Percentiles rank a stretch among this genome's conserved stretches.
phyloP scores from a whole-genome alignment of 2,888 invertebrate species.

The Lepidonotus clava region DNA sequence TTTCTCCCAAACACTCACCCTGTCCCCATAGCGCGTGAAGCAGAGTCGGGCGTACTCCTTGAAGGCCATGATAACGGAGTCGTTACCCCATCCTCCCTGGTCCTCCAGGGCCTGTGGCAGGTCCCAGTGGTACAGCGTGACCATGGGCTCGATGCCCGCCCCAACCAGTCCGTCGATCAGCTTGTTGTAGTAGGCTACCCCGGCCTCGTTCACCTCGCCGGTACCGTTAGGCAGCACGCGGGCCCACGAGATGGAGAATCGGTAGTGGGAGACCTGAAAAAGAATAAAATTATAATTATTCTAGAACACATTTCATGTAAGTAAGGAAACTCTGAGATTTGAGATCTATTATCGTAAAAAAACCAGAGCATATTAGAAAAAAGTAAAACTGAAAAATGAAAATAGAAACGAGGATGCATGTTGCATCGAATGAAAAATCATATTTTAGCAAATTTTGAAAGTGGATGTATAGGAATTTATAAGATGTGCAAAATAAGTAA shows the following conservation, averaged over 20 bases:
- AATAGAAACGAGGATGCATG: no score
- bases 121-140: constrained; percentile 83
- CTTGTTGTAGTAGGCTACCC: constrained; percentile 64
- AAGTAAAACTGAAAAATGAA: no score
- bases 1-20: not conserved
- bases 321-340: no score
- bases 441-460: no score
- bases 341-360: no score
- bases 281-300: not conserved
- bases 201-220: constrained; percentile 58
- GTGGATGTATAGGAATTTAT: no score
- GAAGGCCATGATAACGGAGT: constrained; percentile 75
- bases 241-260: constrained; percentile 86
- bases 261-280: constrained; percentile 74
- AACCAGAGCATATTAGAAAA: no score
- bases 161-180: constrained; percentile 60
- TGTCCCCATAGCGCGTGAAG: constrained; percentile 68
- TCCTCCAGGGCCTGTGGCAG: constrained; percentile 80
- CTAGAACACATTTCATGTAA: not conserved
- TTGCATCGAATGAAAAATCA: no score
- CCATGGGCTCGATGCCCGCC: constrained; percentile 83
- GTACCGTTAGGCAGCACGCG: constrained; percentile 86
- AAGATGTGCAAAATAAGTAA: no score
- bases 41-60: constrained; percentile 79
- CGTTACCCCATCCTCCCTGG: constrained; percentile 79